Evolutionary conservation across 2,113 vertebrate species (phyloP), one percentile per base, ranked within the genome.

Genomic region (Eulacestoma nigropectus): DNA sequence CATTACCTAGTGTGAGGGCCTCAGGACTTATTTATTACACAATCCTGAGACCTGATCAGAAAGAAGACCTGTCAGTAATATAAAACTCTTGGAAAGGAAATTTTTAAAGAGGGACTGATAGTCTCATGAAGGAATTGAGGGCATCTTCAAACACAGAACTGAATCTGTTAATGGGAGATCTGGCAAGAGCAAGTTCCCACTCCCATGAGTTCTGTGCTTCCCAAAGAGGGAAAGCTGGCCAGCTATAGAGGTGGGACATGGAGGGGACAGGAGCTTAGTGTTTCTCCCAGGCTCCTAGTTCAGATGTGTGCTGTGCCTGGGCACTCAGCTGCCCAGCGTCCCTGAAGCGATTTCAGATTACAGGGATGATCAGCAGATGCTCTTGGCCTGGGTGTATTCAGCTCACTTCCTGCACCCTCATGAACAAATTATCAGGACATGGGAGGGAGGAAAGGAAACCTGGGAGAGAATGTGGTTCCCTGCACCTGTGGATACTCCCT

Each of bases 201-300:
- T 46, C 22, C 35, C 2, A 0, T 35, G 63, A 65, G 8, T 12
- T 17, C 37, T 68, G 41, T 0, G 0, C 33, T 87, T 90, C 56
- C 62, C 44, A 57, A 49, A 65, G 32, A 47, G 29, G 21, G 27
- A 29, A 93, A 84, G 10, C 18, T 64, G 50, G 18, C 14, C 41
- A 75, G 67, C 73, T 79, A 41, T 44, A 83, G 33, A 84, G 41
- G 33, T 63, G 60, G 83, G 26, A 65, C 7, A 0, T 25, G 59
- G 55, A 22, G 41, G 23, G 41, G 8, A 41, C 0, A 5, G 37
- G 46, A 41, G 37, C 32, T 23, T 67, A 47, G 62, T 6, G 0
- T 67, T 84, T 81, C 47, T 84, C 23, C 30, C 35, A 50, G 57
- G 46, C 41, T 57, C 14, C 27, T 67, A 16, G 37, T 53, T 77